Percentiles rank a stretch among this genome's conserved stretches.
These are phyloP conservation scores for Rugalucina vietnamica DNA, from an alignment of 2,888 invertebrate genomes.

Conservation along the genomic window DNA sequence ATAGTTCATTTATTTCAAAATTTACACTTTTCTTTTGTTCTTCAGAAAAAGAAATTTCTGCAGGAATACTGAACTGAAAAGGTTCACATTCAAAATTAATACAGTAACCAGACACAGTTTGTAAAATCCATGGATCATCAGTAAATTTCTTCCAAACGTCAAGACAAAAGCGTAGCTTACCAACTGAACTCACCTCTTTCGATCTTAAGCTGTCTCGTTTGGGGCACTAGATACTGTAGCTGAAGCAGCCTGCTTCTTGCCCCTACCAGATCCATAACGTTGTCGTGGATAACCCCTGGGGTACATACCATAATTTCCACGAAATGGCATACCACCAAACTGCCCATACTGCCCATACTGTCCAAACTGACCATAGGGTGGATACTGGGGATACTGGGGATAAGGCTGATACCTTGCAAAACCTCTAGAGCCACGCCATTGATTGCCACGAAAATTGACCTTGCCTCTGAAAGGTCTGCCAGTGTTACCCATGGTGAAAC, in stretches of 20 bases:
- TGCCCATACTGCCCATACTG: too few relatives aligned
- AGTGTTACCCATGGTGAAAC: background rate
- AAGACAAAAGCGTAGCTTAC: background rate
- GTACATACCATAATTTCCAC: background rate
- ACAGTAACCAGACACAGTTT: background rate
- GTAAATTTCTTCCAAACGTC: background rate
- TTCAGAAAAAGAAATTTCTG: constrained; percentile 13
- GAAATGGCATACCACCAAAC: background rate
- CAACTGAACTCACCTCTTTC: background rate
- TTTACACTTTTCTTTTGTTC: background rate
- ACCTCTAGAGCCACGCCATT: background rate
- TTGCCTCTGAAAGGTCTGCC: background rate
- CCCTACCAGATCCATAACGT: background rate
- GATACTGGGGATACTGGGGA: background rate
- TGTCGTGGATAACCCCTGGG: background rate
- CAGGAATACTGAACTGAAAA: background rate
- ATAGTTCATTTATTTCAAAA: background rate
- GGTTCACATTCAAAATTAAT: background rate
- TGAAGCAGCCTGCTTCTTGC: background rate
- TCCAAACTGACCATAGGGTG: too few relatives aligned
- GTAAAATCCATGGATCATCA: background rate
- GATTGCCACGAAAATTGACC: background rate
- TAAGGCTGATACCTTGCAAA: background rate
- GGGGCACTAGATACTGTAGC: constrained; percentile 5
- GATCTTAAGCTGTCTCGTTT: constrained; percentile 7